phyloP scores from a whole-genome alignment of 2,888 invertebrate genomes.

The Chrysotoxum bicinctum region DNA sequence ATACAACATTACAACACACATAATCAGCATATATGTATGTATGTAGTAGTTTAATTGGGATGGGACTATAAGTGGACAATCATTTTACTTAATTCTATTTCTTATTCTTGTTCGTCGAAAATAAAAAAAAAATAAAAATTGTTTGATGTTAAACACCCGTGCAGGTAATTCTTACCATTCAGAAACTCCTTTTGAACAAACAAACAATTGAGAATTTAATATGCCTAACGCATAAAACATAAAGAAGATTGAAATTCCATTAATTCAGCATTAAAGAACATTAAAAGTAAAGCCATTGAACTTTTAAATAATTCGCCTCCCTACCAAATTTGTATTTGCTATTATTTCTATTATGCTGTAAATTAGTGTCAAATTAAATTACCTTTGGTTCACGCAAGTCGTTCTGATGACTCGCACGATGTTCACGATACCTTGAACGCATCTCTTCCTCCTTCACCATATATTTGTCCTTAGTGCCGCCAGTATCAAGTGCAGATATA shows the following conservation, averaged over 20 bases:
- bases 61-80: background rate
- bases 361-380: slow-evolving; percentile 54
- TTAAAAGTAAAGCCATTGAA: background rate
- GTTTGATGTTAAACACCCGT: background rate
- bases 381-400: slow-evolving; percentile 80
- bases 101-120: background rate
- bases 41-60: no score
- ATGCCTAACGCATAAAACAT: background rate
- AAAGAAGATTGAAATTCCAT: background rate
- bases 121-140: background rate
- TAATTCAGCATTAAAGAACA: background rate
- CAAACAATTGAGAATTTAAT: background rate
- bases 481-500: slow-evolving; percentile 53
- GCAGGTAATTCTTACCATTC: background rate
- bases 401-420: slow-evolving; percentile 77
- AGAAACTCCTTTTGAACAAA: background rate
- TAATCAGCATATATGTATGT: no score
- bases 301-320: background rate
- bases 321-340: background rate
- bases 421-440: slow-evolving; percentile 84
- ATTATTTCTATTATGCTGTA: background rate
- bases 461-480: slow-evolving; percentile 76
- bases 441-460: slow-evolving; percentile 84
- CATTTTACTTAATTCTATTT: background rate
- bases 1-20: no score